Conservation (phyloP, 2,113 vertebrate species). For the Enhydra lutris region DNA sequence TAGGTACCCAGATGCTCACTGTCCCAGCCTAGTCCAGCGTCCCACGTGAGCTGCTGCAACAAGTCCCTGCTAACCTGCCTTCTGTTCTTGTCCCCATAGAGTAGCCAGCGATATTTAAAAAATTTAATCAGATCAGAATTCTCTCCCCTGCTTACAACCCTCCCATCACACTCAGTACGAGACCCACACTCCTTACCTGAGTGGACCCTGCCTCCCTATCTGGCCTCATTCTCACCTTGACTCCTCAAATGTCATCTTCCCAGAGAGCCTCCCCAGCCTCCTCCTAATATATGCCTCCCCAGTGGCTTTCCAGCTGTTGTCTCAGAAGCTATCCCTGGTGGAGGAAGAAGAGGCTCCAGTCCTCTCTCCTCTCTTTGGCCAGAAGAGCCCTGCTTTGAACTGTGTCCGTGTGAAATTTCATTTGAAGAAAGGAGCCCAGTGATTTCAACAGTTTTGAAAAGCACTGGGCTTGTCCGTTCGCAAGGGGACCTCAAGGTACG, state of each 20-base stretch:
- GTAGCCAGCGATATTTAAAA: background rate
- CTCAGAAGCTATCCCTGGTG: background rate
- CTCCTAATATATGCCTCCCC: background rate
- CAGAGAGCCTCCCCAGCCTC: background rate
- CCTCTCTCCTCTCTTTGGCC: background rate
- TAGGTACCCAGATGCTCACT: accelerated
- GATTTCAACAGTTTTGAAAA: background rate
- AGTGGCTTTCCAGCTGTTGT: background rate
- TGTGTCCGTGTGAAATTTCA: background rate
- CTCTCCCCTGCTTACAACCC: background rate
- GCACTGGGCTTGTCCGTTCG: background rate
- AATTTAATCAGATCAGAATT: background rate
- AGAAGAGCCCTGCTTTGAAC: background rate
- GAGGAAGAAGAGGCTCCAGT: background rate
- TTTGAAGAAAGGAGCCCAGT: background rate
- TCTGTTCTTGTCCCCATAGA: background rate
- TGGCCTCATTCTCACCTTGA: background rate
- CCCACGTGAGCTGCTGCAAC: background rate
- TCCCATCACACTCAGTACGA: background rate
- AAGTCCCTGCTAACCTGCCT: background rate
- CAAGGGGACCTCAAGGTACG: background rate
- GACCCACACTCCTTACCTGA: background rate
- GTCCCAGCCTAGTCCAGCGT: background rate
- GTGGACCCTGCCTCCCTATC: background rate
- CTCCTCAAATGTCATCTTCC: background rate